Conservation (phyloP, 1,140 invertebrate genomes). For the Liolophura sinensis region DNA sequence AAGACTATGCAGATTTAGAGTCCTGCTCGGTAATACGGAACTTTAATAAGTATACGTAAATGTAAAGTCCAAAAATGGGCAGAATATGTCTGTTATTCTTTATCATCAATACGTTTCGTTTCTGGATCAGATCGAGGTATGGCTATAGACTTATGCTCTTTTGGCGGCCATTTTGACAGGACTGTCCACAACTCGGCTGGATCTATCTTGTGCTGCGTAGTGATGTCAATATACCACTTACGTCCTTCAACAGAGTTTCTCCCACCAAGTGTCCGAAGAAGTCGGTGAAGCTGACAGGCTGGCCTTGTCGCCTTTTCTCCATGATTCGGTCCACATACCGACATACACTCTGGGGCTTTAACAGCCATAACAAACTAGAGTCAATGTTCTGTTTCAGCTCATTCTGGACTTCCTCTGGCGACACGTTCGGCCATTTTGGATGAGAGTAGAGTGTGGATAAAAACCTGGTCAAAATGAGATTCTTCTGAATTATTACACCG, state of each 20-base stretch:
- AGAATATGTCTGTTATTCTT: too few relatives aligned
- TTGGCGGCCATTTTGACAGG: too few relatives aligned
- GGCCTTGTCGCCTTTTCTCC: conserved; percentile 55
- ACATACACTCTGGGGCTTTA: conserved; percentile 49
- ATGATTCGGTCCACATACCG: conserved; percentile 55
- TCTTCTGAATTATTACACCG: neutral
- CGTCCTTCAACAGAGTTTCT: conserved; percentile 58
- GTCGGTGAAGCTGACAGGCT: conserved; percentile 62
- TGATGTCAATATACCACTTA: conserved; percentile 32
- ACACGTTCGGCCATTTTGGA: conserved; percentile 50
- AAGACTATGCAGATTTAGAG: too few relatives aligned
- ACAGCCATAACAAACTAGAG: conserved; percentile 51
- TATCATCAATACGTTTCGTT: too few relatives aligned
- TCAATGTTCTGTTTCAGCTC: conserved; percentile 58
- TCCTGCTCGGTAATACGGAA: too few relatives aligned
- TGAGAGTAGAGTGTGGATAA: conserved; percentile 59
- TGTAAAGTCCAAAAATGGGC: too few relatives aligned
- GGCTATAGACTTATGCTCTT: too few relatives aligned
- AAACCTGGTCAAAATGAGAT: conserved; percentile 41
- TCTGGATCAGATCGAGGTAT: too few relatives aligned
- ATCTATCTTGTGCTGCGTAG: too few relatives aligned
- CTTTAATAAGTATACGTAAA: too few relatives aligned
- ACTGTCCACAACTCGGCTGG: too few relatives aligned
- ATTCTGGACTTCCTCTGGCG: conserved; percentile 49
- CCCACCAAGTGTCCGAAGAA: conserved; percentile 62